These are phyloP conservation scores for Scaptomyza tumidula DNA, from an alignment of 2,888 invertebrate genomes.

Conservation along the genomic window DNA sequence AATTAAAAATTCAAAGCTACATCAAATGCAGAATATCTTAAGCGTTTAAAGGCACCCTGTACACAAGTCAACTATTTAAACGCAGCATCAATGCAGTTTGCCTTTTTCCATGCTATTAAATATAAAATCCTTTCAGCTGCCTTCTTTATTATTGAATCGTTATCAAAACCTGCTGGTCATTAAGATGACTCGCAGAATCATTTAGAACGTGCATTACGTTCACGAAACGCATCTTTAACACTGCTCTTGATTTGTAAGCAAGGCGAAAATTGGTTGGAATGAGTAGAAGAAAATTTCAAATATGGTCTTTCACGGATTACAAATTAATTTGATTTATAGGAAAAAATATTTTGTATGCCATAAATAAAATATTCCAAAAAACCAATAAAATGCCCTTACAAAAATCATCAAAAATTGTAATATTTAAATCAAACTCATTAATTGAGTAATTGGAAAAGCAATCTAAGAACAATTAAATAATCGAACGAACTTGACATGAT, in stretches of 20 bases:
- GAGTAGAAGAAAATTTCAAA: background rate
- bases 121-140: too few species aligned
- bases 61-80: background rate
- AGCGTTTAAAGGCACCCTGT: background rate
- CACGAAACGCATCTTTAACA: background rate
- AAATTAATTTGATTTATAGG: too few species aligned
- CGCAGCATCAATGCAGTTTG: background rate
- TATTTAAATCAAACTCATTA: background rate
- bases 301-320: too few species aligned
- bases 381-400: too few species aligned
- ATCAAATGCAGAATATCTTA: background rate
- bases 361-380: background rate
- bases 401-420: too few species aligned
- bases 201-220: background rate
- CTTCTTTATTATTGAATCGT: background rate
- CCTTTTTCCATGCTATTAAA: background rate
- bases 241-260: background rate
- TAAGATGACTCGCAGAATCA: background rate
- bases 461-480: too few species aligned
- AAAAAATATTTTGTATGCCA: too few species aligned
- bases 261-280: background rate
- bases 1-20: background rate
- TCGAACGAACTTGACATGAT: background rate
- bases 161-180: conserved; percentile 1
- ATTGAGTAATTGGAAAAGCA: background rate